Conservation (phyloP, 2,113 vertebrate genomes). For the Python bivittatus region DNA sequence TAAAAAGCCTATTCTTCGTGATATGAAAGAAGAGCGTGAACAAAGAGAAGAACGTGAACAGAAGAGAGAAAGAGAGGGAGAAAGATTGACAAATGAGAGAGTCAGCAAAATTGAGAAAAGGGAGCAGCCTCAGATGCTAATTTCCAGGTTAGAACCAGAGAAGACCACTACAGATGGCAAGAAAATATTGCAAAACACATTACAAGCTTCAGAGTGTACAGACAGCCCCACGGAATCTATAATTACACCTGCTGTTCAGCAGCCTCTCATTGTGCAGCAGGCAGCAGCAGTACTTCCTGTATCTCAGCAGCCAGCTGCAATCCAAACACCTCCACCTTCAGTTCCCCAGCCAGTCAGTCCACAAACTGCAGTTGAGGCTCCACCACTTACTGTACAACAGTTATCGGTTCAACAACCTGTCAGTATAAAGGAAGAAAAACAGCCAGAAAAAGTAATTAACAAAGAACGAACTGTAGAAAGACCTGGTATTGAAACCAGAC, state of each 20-base stretch:
- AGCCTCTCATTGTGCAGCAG: slow-evolving; percentile 41
- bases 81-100: slow-evolving; percentile 78
- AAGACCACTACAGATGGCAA: slow-evolving; percentile 52
- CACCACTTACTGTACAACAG: slow-evolving; percentile 19
- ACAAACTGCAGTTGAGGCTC: slow-evolving; percentile 38
- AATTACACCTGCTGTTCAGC: slow-evolving; percentile 61
- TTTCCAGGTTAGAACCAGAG: slow-evolving; percentile 73
- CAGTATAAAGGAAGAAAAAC: slow-evolving; percentile 81
- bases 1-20: slow-evolving; percentile 94
- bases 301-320: slow-evolving; percentile 26
- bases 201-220: slow-evolving; percentile 51
- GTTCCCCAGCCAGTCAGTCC: slow-evolving; percentile 27
- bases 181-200: slow-evolving; percentile 62
- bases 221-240: slow-evolving; percentile 50
- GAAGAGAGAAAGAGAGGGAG: slow-evolving; percentile 89
- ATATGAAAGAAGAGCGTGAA: slow-evolving; percentile 97
- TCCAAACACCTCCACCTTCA: slow-evolving; percentile 32
- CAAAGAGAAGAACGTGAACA: slow-evolving; percentile 93
- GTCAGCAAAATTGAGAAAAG: slow-evolving; percentile 80
- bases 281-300: slow-evolving; percentile 47
- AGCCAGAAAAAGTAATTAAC: slow-evolving; percentile 74
- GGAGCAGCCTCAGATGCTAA: slow-evolving; percentile 65
- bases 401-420: slow-evolving; percentile 32
- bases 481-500: slow-evolving; percentile 79
- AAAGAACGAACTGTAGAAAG: slow-evolving; percentile 78